A percentile compares a stretch with the other conserved stretches of the same genome.
Conservation (phyloP, 1,140 invertebrate genomes). For the Calycopis cecrops region DNA sequence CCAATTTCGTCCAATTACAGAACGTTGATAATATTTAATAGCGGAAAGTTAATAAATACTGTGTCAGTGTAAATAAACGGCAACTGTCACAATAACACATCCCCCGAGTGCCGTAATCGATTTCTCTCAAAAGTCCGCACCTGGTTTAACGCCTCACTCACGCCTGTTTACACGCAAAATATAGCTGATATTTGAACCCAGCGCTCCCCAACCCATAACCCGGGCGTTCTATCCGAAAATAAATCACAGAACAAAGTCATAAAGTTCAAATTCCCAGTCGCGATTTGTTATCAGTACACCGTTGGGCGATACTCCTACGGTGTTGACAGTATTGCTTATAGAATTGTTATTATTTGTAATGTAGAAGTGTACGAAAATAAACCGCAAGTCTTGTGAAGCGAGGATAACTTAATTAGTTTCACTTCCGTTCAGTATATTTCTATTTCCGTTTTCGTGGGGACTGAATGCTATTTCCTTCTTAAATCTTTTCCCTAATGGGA, state of each 20-base stretch:
- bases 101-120: constrained; percentile 56
- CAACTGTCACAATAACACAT: constrained; percentile 67
- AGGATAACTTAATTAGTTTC: constrained; percentile 73
- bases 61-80: constrained; percentile 53
- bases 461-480: constrained; percentile 53
- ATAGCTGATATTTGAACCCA: constrained; percentile 63
- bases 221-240: constrained; percentile 25
- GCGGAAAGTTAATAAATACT: constrained; percentile 39
- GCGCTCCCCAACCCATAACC: constrained; percentile 44
- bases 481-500: constrained; percentile 64
- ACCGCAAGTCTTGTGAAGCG: constrained; percentile 54
- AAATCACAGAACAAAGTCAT: constrained; percentile 25
- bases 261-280: constrained; percentile 33
- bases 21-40: constrained; percentile 30
- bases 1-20: constrained; percentile 4
- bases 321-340: constrained; percentile 64
- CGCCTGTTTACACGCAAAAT: constrained; percentile 67
- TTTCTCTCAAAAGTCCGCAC: constrained; percentile 62
- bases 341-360: constrained; percentile 58
- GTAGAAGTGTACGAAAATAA: constrained; percentile 60
- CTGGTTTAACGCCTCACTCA: constrained; percentile 66
- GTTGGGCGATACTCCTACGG: constrained; percentile 53
- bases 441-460: constrained; percentile 67
- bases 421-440: constrained; percentile 70
- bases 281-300: constrained; percentile 56